Conservation (phyloP, 2,797 vertebrate species). For the Rhinophrynus dorsalis region DNA sequence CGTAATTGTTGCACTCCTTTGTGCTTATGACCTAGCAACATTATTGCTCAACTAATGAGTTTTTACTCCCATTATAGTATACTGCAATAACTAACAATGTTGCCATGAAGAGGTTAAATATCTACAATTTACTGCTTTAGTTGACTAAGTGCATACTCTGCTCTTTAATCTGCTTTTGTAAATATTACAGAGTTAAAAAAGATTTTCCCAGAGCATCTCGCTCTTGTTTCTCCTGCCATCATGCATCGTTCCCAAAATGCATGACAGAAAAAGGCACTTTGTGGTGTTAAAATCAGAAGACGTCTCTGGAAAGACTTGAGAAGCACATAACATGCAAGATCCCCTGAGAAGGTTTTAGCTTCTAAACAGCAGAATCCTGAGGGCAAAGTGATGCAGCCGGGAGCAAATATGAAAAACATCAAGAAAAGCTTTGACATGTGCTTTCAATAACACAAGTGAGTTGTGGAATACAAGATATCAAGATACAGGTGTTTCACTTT, state of each 20-base stretch:
- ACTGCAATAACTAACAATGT: background rate
- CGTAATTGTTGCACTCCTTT: too few relatives aligned
- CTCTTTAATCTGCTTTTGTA: constrained; percentile 33
- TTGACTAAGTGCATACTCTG: constrained; percentile 44
- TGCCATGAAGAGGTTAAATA: constrained; percentile 22
- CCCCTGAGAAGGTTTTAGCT: constrained; percentile 49
- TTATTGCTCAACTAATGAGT: too few relatives aligned
- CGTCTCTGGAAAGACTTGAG: constrained; percentile 47
- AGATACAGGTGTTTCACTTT: constrained; percentile 32
- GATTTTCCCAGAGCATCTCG: constrained; percentile 44
- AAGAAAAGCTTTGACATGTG: constrained; percentile 45
- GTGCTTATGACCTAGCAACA: too few relatives aligned
- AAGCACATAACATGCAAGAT: constrained; percentile 43
- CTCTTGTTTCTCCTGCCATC: constrained; percentile 47
- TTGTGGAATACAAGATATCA: constrained; percentile 46
- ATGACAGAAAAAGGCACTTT: constrained; percentile 50
- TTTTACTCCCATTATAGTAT: too few relatives aligned
- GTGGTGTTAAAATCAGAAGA: constrained; percentile 50
- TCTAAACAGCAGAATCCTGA: constrained; percentile 48
- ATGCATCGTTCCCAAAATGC: constrained; percentile 50
- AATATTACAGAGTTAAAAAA: constrained; percentile 40
- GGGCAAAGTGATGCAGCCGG: constrained; percentile 45
- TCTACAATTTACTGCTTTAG: constrained; percentile 33
- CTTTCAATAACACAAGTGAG: constrained; percentile 38
- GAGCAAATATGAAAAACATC: constrained; percentile 45